Evolutionary conservation across 2,888 invertebrate genomes (phyloP).

Genomic region (Cybosia mesomella): DNA sequence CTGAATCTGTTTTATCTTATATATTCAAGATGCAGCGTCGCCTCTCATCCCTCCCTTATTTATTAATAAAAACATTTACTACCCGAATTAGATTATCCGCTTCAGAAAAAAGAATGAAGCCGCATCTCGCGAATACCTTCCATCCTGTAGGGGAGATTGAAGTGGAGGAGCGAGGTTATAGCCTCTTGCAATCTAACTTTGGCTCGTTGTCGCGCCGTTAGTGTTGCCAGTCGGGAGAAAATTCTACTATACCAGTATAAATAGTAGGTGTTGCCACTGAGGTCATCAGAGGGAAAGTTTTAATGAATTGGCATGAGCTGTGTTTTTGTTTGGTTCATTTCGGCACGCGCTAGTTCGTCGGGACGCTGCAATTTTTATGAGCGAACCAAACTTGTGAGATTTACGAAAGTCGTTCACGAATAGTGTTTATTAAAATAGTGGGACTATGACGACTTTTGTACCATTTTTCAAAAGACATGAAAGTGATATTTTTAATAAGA

Average conservation of each 20-base stretch:
- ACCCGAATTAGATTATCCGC: slow-evolving; percentile 60
- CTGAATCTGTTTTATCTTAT: slow-evolving; percentile 37
- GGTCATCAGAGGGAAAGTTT: slow-evolving; percentile 74
- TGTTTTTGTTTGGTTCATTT: slow-evolving; percentile 58
- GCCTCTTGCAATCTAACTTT: slow-evolving; percentile 77
- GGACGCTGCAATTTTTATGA: slow-evolving; percentile 56
- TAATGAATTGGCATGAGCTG: slow-evolving; percentile 75
- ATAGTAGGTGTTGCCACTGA: slow-evolving; percentile 62
- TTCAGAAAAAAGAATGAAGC: slow-evolving; percentile 54
- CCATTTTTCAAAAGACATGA: slow-evolving; percentile 7
- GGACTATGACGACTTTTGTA: neutral
- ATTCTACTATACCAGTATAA: slow-evolving; percentile 62
- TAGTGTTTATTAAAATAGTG: slow-evolving; percentile 47
- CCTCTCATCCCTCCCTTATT: slow-evolving; percentile 54
- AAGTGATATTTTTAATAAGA: slow-evolving; percentile 8
- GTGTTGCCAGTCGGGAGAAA: slow-evolving; percentile 64
- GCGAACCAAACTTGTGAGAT: slow-evolving; percentile 43
- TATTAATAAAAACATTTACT: slow-evolving; percentile 61
- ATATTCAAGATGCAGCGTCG: slow-evolving; percentile 50
- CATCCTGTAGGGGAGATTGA: slow-evolving; percentile 60
- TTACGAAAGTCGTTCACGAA: slow-evolving; percentile 34
- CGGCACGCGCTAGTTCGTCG: slow-evolving; percentile 51
- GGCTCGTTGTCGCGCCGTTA: slow-evolving; percentile 75
- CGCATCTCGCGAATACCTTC: slow-evolving; percentile 56
- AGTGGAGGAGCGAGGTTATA: slow-evolving; percentile 58